Conservation (phyloP, 2,113 vertebrate genomes). For the Brachyistius frenatus region DNA sequence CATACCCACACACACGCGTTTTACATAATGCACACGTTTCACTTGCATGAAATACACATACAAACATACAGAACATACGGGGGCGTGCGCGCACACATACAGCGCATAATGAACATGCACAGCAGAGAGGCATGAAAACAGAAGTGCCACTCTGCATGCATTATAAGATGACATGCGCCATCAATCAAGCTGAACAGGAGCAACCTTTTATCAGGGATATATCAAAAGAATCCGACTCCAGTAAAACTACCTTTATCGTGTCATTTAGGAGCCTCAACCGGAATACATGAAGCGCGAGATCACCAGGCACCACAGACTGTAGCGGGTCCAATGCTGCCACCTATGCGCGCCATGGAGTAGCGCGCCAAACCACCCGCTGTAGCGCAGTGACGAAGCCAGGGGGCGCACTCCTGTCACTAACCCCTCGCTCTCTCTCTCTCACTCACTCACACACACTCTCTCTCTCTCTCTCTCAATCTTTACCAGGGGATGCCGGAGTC, state of each 20-base stretch:
- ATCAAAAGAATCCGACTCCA: slow-evolving; percentile 27
- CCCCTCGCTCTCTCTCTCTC: slow-evolving; percentile 75
- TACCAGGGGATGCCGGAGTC: slow-evolving; percentile 79
- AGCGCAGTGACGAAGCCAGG: slow-evolving; percentile 27
- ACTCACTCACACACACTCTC: slow-evolving; percentile 65
- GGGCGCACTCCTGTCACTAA: slow-evolving; percentile 74
- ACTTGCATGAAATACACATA: background rate
- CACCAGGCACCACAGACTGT: background rate
- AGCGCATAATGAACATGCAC: background rate
- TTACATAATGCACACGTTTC: background rate
- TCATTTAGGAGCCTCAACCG: slow-evolving; percentile 3
- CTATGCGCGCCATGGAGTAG: slow-evolving; percentile 64
- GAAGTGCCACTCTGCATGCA: slow-evolving; percentile 16
- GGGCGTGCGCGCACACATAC: background rate
- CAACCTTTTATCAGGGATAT: slow-evolving; percentile 4
- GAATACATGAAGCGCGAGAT: background rate
- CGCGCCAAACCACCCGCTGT: slow-evolving; percentile 16
- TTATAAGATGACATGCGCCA: slow-evolving; percentile 18
- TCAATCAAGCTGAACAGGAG: slow-evolving; percentile 32
- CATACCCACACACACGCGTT: background rate
- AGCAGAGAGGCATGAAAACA: background rate
- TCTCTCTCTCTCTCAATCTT: slow-evolving; percentile 68
- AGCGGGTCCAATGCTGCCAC: slow-evolving; percentile 77
- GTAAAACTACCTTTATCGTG: slow-evolving; percentile 22
- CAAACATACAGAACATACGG: background rate